Conservation (phyloP, 1,140 invertebrate genomes). For the Drosophila pruinosa region DNA sequence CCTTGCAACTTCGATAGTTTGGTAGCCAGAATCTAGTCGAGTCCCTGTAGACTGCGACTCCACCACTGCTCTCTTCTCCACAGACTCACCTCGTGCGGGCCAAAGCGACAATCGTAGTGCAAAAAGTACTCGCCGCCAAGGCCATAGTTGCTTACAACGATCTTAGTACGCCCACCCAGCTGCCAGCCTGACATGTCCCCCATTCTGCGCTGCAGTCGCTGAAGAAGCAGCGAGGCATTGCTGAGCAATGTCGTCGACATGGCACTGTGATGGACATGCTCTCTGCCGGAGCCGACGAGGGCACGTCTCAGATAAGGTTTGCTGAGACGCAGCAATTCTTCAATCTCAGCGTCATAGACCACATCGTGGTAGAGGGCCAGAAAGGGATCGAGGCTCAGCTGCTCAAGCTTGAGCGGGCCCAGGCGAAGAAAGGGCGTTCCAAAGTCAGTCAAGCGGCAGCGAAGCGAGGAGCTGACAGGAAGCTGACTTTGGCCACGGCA, state of each 20-base stretch:
- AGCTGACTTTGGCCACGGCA: constrained; percentile 21
- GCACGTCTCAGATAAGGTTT: constrained; percentile 93
- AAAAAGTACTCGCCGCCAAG: constrained; percentile 88
- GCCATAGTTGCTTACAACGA: constrained; percentile 87
- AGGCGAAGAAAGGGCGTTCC: constrained; percentile 90
- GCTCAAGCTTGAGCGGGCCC: constrained; percentile 95
- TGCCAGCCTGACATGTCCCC: constrained; percentile 87
- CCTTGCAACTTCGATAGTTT: too few relatives aligned
- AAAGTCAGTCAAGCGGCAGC: constrained; percentile 90
- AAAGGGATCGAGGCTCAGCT: constrained; percentile 91
- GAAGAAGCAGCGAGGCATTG: constrained; percentile 85
- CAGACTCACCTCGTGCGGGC: constrained; percentile 3
- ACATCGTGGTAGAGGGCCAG: constrained; percentile 95
- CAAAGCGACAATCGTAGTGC: constrained; percentile 86
- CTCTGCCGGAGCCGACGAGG: constrained; percentile 91
- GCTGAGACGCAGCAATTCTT: constrained; percentile 91
- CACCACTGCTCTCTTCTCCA: neutral
- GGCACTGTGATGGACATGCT: constrained; percentile 92
- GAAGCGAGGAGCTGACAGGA: constrained; percentile 83
- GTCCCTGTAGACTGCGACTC: too few relatives aligned
- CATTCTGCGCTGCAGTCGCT: constrained; percentile 83
- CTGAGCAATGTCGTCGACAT: constrained; percentile 89
- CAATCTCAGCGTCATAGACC: constrained; percentile 93
- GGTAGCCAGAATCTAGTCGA: too few relatives aligned
- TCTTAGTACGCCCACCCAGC: too few relatives aligned